A percentile compares a stretch with the other conserved stretches of the same genome.
These are phyloP conservation scores for Sorex araneus DNA, from an alignment of 2,113 vertebrate species.

Conservation along the genomic window DNA sequence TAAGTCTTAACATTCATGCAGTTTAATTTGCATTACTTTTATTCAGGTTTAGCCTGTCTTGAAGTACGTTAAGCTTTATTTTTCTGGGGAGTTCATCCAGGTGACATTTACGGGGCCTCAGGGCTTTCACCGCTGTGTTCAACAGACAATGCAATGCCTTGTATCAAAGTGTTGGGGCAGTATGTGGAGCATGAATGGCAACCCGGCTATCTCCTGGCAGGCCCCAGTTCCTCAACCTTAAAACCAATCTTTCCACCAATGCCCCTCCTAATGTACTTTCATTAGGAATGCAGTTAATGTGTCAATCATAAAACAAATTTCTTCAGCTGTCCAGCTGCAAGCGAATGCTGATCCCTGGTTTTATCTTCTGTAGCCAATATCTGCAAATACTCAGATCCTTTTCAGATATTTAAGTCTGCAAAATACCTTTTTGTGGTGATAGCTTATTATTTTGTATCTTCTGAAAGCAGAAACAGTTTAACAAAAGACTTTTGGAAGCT, in stretches of 20 bases:
- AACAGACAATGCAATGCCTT: no score
- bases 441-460: not conserved
- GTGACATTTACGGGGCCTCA: no score
- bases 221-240: not conserved
- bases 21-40: fast-evolving
- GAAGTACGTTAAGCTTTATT: no score
- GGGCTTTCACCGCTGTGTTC: no score
- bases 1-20: not conserved
- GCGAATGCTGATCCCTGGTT: not conserved
- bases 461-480: not conserved
- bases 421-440: not conserved
- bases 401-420: conserved; percentile 28
- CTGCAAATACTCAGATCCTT: not conserved
- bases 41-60: fast-evolving
- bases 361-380: not conserved
- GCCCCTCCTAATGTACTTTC: not conserved
- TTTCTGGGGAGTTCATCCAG: no score
- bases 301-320: not conserved
- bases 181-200: no score
- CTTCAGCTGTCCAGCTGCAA: not conserved
- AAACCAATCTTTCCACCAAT: fast-evolving
- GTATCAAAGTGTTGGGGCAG: no score
- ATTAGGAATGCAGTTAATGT: no score
- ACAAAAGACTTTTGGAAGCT: not conserved
- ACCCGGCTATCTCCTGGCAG: no score